Base-by-base conservation (phyloP, 2,113 vertebrate species). In the Pycnonotus jocosus region DNA sequence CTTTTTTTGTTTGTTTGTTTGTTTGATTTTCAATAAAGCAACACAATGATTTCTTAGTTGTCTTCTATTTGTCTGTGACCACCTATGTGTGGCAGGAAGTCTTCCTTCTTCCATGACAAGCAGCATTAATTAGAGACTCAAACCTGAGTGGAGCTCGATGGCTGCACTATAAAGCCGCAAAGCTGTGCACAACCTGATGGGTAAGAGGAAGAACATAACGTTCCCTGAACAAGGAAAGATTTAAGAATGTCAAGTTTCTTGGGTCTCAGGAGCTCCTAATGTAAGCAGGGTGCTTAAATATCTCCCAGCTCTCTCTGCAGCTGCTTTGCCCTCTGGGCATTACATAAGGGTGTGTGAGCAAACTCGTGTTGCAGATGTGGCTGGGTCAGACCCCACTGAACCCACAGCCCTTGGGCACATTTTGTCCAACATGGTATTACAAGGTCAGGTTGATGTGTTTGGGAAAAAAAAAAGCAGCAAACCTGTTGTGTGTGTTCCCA, bases 301-400 rank as follows among this genome's bases (percentile, higher is more conserved):
- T 2, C 42, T 90, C 47, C 47, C 35, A 4, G 20, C 7, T 70
- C 31, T 70, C 30, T 64, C 53, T 53, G 20, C 17, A 65, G 48
- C n/a, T 40, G 51, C 66, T 53, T 57, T 91, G 64, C 38, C 37
- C 37, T 61, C 51, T 48, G 58, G n/a, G n/a, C 47, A 23, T 35
- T 15, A 11, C 9, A 28, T 0, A 1, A 17, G 22, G 2, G 7
- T 12, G 4, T 4, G 23, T 7, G 37, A 64, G 44, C 12, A 38
- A 0, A 2, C 37, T 30, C 7, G 12, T 1, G 0, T 2, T 42
- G 64, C 17, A 57, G 37, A 23, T 4, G 6, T 7, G 38, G 33
- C 33, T 3, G 0, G 0, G 8, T 38, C 37, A 50, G 47, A 85
- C n/a, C 47, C 6, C 4, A 1, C 37, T 1, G 40, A 57, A 25